Percentiles rank a stretch among this genome's conserved stretches.
phyloP scores from a whole-genome alignment of 2,113 vertebrate species.

The Thinocorus orbignyianus region DNA sequence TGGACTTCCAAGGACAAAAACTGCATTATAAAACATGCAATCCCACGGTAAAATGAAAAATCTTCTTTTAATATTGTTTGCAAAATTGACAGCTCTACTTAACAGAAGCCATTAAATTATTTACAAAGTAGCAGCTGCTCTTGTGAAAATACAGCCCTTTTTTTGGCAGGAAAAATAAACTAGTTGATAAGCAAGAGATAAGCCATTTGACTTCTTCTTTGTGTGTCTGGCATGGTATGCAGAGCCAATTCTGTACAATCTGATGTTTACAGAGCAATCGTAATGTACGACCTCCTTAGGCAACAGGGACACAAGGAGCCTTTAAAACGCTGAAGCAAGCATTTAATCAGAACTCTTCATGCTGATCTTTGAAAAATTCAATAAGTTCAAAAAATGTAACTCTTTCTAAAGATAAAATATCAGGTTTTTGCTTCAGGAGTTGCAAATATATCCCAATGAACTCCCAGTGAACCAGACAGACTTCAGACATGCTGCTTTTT shows the following conservation, averaged over 20 bases:
- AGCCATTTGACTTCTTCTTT: conserved; percentile 64
- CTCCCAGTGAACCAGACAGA: neutral
- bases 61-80: conserved; percentile 62
- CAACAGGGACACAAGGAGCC: conserved; percentile 64
- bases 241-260: conserved; percentile 65
- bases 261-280: conserved; percentile 76
- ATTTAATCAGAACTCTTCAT: conserved; percentile 72
- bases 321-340: conserved; percentile 65
- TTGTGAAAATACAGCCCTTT: conserved; percentile 60
- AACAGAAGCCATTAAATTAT: conserved; percentile 75
- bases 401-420: conserved; percentile 62
- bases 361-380: conserved; percentile 72
- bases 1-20: conserved; percentile 60
- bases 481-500: neutral
- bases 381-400: conserved; percentile 63
- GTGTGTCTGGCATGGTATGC: conserved; percentile 42
- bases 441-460: conserved; percentile 36
- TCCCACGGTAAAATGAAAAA: conserved; percentile 65
- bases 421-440: conserved; percentile 32
- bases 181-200: conserved; percentile 73
- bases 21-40: conserved; percentile 47
- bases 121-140: conserved; percentile 73
- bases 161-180: conserved; percentile 75
- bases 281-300: conserved; percentile 64
- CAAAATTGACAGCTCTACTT: conserved; percentile 71